These are phyloP conservation scores for Cacatua alba DNA, from an alignment of 2,113 vertebrate species.

Conservation along the genomic window DNA sequence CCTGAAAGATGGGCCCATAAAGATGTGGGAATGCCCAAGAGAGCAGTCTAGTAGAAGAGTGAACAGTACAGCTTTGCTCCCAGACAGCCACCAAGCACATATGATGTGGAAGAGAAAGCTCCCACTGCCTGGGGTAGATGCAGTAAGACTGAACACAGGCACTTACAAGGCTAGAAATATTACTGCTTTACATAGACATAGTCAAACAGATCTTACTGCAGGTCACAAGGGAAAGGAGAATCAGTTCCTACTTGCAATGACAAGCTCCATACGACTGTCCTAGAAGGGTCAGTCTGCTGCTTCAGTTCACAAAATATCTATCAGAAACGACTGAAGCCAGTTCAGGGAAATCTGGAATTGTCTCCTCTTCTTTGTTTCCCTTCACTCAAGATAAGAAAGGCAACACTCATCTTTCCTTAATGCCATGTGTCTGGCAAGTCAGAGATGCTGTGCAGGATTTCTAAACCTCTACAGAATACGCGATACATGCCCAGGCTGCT, in stretches of 20 bases:
- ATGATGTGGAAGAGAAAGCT: background rate
- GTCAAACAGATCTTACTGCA: background rate
- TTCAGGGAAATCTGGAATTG: background rate
- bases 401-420: background rate
- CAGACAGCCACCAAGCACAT: background rate
- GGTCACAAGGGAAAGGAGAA: background rate
- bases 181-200: background rate
- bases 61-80: background rate
- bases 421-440: background rate
- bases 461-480: background rate
- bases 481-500: background rate
- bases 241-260: background rate
- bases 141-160: background rate
- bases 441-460: accelerated
- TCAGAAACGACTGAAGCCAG: background rate
- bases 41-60: background rate
- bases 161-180: background rate
- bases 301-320: background rate
- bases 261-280: accelerated
- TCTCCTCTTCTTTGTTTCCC: background rate
- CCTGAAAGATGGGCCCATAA: slow-evolving; percentile 34
- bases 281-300: background rate
- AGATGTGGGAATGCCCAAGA: background rate
- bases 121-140: background rate
- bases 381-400: background rate